Evolutionary conservation across 2,888 invertebrate genomes (phyloP).

Genomic region (Nipponacmea schrenckii): DNA sequence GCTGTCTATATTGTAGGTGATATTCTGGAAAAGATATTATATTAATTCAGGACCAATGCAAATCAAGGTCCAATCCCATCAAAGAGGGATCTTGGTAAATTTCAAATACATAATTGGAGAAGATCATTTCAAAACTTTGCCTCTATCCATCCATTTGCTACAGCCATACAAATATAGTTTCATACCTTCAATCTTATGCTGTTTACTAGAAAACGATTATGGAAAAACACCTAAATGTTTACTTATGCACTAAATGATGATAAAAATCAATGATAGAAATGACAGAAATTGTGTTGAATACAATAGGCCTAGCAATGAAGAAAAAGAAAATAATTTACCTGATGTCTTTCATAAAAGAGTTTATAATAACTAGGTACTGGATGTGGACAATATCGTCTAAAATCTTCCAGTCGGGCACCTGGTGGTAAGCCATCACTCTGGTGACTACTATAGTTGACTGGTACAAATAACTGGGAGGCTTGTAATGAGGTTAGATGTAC

Average conservation of each 20-base stretch:
- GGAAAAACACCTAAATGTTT: too few relatives aligned
- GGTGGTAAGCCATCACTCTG: slow-evolving; percentile 35
- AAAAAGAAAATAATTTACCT: too few relatives aligned
- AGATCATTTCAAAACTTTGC: too few relatives aligned
- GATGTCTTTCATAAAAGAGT: slow-evolving; percentile 52
- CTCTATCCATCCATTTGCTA: background rate
- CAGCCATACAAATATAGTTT: background rate
- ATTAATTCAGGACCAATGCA: background rate
- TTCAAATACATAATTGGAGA: background rate
- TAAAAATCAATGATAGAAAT: slow-evolving; percentile 5
- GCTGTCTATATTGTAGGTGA: slow-evolving; percentile 45
- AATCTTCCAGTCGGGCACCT: slow-evolving; percentile 32
- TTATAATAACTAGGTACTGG: slow-evolving; percentile 62
- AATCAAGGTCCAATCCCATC: background rate
- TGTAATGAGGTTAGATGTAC: slow-evolving; percentile 46
- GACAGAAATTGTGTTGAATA: too few relatives aligned
- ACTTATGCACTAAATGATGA: background rate
- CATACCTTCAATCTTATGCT: background rate
- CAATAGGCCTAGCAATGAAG: too few relatives aligned
- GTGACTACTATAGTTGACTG: slow-evolving; percentile 43
- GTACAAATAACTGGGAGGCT: slow-evolving; percentile 45
- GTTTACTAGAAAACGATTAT: background rate
- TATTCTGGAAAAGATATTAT: slow-evolving; percentile 34
- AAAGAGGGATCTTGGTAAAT: slow-evolving; percentile 5
- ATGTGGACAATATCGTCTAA: slow-evolving; percentile 56